These are phyloP conservation scores for Drosophila suzukii DNA, from an alignment of 1,140 invertebrate species.

Conservation along the genomic window DNA sequence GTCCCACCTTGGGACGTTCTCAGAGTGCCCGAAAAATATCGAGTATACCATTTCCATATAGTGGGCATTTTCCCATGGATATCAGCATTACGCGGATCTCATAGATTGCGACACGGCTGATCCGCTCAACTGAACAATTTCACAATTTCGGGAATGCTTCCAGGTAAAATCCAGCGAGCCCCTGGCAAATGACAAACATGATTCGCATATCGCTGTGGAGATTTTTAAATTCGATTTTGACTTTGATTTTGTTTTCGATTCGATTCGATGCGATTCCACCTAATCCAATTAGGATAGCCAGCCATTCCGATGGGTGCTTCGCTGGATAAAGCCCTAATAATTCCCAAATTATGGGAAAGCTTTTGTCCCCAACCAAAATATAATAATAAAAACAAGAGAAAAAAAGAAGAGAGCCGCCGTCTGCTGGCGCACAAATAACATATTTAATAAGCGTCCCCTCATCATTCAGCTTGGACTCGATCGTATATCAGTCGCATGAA, in stretches of 20 bases:
- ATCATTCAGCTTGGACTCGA: conserved; percentile 50
- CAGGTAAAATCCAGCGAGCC: conserved; percentile 57
- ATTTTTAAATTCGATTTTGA: conserved; percentile 30
- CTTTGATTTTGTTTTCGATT: conserved; percentile 75
- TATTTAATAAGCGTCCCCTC: conserved; percentile 77
- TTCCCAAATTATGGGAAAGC: conserved; percentile 74
- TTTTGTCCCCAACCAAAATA: conserved; percentile 27
- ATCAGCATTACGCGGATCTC: conserved; percentile 69
- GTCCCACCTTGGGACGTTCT: background rate
- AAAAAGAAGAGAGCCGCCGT: conserved; percentile 30
- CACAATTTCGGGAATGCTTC: conserved; percentile 61
- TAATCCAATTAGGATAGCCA: conserved; percentile 79
- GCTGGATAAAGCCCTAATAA: conserved; percentile 49
- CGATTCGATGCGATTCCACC: conserved; percentile 62
- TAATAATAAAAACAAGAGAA: background rate
- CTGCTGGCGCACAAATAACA: conserved; percentile 49
- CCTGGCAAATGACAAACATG: conserved; percentile 64
- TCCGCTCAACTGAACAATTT: conserved; percentile 73
- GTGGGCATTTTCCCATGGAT: conserved; percentile 72
- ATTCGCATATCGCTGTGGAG: conserved; percentile 51
- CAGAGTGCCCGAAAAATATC: conserved; percentile 27
- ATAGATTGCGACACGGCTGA: conserved; percentile 72
- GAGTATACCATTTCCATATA: conserved; percentile 15
- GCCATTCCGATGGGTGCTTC: conserved; percentile 25
- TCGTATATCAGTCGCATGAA: conserved; percentile 67